A percentile compares a stretch with the other conserved stretches of the same genome.
Evolutionary conservation across 2,113 vertebrate genomes (phyloP).

Genomic region (Ciconia boyciana): DNA sequence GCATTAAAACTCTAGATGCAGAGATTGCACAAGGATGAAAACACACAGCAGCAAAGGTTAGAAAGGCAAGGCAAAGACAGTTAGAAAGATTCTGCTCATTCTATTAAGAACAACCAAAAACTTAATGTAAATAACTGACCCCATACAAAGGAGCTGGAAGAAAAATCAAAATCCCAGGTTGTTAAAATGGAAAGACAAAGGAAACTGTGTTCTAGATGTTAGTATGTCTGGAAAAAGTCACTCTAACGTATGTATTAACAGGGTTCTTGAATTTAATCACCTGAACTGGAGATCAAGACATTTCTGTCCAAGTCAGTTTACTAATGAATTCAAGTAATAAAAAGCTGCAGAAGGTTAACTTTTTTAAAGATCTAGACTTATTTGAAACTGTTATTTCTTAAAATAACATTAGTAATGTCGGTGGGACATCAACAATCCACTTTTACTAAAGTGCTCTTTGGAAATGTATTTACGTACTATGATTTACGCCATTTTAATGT

Average conservation of each 20-base stretch:
- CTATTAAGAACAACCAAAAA: not conserved
- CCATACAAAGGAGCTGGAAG: not conserved
- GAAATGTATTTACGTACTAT: not conserved
- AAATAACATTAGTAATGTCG: not conserved
- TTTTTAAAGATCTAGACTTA: not conserved
- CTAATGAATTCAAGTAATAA: not conserved
- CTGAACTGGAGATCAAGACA: not conserved
- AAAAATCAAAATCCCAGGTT: not conserved
- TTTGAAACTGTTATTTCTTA: not conserved
- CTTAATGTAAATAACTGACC: not conserved
- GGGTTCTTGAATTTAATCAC: not conserved
- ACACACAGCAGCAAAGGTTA: slow-evolving; percentile 73
- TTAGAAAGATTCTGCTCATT: slow-evolving; percentile 20
- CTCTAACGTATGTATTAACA: accelerated
- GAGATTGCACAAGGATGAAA: slow-evolving; percentile 68
- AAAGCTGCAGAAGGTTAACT: not conserved
- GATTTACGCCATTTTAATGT: not conserved
- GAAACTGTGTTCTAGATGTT: not conserved
- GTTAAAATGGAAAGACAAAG: not conserved
- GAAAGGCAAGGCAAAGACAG: slow-evolving; percentile 51
- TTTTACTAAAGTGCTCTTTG: not conserved
- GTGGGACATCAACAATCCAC: not conserved
- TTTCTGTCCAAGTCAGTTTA: not conserved
- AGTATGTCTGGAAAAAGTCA: not conserved
- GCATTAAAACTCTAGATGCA: slow-evolving; percentile 88